These are phyloP conservation scores for Carduelis carduelis DNA, from an alignment of 2,797 vertebrate genomes.

Conservation along the genomic window DNA sequence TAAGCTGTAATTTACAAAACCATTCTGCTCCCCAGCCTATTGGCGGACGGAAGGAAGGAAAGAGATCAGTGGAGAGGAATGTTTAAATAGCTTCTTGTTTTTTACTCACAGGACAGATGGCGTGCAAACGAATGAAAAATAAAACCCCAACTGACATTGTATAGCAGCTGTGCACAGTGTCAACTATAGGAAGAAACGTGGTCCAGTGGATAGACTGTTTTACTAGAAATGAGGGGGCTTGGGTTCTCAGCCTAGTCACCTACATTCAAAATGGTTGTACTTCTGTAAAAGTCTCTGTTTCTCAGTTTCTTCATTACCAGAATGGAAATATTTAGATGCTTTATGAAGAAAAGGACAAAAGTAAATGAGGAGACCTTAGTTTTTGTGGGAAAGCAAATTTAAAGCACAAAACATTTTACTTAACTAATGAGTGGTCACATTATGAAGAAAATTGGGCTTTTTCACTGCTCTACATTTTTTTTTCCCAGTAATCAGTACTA, in stretches of 20 bases:
- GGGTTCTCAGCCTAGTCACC: neutral
- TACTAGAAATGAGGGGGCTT: neutral
- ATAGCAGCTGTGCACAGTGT: constrained; percentile 33
- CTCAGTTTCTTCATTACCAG: neutral
- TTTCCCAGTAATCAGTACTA: neutral
- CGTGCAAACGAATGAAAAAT: constrained; percentile 50
- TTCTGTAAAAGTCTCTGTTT: neutral
- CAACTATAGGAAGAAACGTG: neutral
- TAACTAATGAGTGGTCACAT: neutral
- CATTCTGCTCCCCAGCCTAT: neutral
- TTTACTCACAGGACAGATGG: constrained; percentile 55
- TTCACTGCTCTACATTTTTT: neutral
- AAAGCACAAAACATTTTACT: neutral
- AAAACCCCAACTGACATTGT: constrained; percentile 31
- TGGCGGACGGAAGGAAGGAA: constrained; percentile 47
- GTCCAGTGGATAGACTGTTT: neutral
- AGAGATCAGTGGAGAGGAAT: constrained; percentile 60
- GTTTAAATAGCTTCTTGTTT: constrained; percentile 62
- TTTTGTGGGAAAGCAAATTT: neutral
- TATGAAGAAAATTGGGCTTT: neutral
- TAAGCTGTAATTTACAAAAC: constrained; percentile 3
- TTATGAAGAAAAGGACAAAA: neutral
- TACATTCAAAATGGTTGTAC: neutral
- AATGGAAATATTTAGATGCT: neutral
- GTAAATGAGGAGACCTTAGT: neutral